Evolutionary conservation across 2,797 vertebrate genomes (phyloP), one percentile per base, ranked within the genome.

Genomic region (Champsocephalus gunnari): DNA sequence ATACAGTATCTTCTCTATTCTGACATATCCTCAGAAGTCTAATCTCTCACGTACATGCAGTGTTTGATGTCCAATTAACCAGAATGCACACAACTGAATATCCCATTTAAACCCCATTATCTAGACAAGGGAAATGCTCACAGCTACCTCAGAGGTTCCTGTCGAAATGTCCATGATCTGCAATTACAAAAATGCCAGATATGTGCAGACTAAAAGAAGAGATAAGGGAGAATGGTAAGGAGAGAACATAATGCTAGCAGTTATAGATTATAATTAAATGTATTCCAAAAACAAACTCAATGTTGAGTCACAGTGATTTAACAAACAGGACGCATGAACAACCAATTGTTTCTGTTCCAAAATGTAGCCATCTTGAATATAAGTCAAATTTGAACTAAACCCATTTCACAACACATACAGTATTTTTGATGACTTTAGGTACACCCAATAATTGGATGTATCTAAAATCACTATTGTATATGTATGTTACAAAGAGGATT

Each of bases 51-150:
- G 72, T 86, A 88, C 88, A 87, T 68, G 77, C 75, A 59, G 86
- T 83, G 86, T 92, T 91, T 92, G 91, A 92, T 90, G 90, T 92
- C 88, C 88, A 93, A 92, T 93, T 92, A 92, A 85, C 66, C 77
- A 90, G 86, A 89, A 93, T 91, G 89, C 90, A 81, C 87, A 89
- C 85, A 85, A 84, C 84, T 87, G 86, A 92, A 89, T 84, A 82
- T 90, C 77, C 87, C 63, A 79, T 87, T 90, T 89, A 87, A 92
- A 87, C 81, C 84, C 87, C 74, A 89, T 92, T 92, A 92, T 88
- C 77, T 75, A 83, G 83, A 90, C 82, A 82, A 86, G 84, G 70
- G 50, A 89, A 87, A 84, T 73, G 77, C 83, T 87, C 81, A 82
- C 66, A 81, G 82, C 80, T 89, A 83, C 85, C 77, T 88, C 75